phyloP scores from a whole-genome alignment of 2,888 invertebrate species.

The Willowsia nigromaculata region DNA sequence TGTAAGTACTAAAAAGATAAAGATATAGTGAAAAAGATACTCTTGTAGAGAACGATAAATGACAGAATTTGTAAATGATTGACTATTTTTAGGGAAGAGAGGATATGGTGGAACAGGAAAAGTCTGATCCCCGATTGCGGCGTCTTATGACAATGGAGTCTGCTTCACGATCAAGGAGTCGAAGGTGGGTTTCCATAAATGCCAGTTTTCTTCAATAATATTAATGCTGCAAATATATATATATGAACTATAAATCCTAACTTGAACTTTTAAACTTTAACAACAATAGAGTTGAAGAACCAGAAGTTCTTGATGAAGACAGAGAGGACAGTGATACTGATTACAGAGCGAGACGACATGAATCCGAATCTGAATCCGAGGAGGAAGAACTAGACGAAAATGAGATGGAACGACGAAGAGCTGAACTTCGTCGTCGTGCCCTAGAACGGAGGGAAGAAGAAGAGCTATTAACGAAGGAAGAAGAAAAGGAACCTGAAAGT shows the following conservation, averaged over 20 bases:
- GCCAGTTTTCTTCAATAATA: not conserved
- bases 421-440: conserved; percentile 85
- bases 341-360: conserved; percentile 80
- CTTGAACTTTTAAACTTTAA: too few species aligned
- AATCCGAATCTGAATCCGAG: conserved; percentile 81
- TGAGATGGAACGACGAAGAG: conserved; percentile 91
- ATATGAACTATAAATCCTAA: not conserved
- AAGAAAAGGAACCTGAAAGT: conserved; percentile 82
- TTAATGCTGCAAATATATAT: too few species aligned
- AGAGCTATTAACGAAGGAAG: conserved; percentile 86
- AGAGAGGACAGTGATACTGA: conserved; percentile 82
- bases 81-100: conserved; percentile 71
- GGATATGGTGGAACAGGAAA: conserved; percentile 81
- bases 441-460: conserved; percentile 86
- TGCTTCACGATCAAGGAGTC: conserved; percentile 77
- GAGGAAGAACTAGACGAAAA: conserved; percentile 92
- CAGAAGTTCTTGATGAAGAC: conserved; percentile 85
- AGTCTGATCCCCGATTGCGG: conserved; percentile 91
- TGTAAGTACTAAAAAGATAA: conserved; percentile 72
- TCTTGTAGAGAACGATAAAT: not conserved
- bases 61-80: not conserved
- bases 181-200: conserved; percentile 62
- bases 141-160: conserved; percentile 83
- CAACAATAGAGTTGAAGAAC: conserved; percentile 81
- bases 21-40: conserved; percentile 3